Conservation (phyloP, 2,888 invertebrate genomes). For the Scaptomyza polygonia region DNA sequence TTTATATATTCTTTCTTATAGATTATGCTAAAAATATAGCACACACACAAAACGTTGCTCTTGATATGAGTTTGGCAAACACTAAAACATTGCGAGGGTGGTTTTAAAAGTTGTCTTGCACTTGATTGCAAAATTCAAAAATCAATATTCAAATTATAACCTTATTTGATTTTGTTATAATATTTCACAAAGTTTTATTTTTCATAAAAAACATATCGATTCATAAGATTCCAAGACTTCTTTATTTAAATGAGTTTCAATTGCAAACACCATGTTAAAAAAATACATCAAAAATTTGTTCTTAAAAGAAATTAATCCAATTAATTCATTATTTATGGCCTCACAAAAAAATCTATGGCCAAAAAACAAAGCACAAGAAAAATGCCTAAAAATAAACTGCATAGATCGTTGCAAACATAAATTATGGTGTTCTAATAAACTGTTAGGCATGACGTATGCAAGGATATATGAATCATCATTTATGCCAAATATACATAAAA, state of each 20-base stretch:
- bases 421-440: constrained; percentile 25
- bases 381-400: constrained; percentile 33
- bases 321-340: constrained; percentile 12
- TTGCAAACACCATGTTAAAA: neutral
- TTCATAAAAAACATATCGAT: neutral
- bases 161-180: no score
- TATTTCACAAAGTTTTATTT: no score
- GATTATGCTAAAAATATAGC: constrained; percentile 63
- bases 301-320: neutral
- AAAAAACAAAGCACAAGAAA: constrained; percentile 3
- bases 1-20: constrained; percentile 16
- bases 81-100: constrained; percentile 37
- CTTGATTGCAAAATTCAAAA: neutral
- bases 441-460: constrained; percentile 20
- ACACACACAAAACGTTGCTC: constrained; percentile 28
- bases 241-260: neutral
- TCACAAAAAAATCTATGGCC: constrained; percentile 10
- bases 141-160: no score
- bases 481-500: constrained; percentile 6
- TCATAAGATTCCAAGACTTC: no score
- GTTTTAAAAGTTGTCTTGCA: constrained; percentile 2
- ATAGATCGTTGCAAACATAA: constrained; percentile 7
- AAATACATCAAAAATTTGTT: neutral
- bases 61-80: constrained; percentile 47
- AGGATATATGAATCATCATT: constrained; percentile 37